Percentiles rank a stretch among this genome's conserved stretches.
These are phyloP conservation scores for Eurosta solidaginis DNA, from an alignment of 1,140 invertebrate genomes.

Conservation along the genomic window DNA sequence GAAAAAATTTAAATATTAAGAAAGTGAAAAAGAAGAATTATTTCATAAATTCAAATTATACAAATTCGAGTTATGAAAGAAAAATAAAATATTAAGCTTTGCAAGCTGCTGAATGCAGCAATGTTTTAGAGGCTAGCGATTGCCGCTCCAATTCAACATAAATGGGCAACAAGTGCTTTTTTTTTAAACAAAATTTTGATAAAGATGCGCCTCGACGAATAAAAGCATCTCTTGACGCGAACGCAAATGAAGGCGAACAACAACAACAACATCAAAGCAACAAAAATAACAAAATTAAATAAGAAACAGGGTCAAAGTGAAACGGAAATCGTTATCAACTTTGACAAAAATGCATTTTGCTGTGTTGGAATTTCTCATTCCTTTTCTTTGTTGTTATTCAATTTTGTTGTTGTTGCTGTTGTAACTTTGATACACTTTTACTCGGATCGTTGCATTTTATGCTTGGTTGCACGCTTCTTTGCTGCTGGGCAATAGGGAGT, in stretches of 20 bases:
- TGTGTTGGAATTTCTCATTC: neutral
- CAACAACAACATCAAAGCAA: neutral
- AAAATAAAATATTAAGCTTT: neutral
- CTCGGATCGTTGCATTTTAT: neutral
- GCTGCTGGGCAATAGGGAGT: neutral
- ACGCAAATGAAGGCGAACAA: neutral
- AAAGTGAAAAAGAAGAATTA: no score
- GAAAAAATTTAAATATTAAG: no score
- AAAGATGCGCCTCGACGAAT: neutral
- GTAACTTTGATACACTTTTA: slow-evolving; percentile 19
- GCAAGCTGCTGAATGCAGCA: neutral
- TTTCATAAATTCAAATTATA: no score
- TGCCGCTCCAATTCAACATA: no score
- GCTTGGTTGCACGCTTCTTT: neutral
- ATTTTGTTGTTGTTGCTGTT: neutral
- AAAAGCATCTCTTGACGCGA: neutral
- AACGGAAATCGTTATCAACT: slow-evolving; percentile 27
- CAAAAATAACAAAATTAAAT: neutral
- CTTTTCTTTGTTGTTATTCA: neutral
- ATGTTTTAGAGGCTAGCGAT: neutral
- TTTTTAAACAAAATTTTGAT: neutral
- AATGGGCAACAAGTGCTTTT: neutral
- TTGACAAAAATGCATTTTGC: slow-evolving; percentile 24
- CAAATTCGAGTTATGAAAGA: no score
- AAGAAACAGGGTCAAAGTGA: slow-evolving; percentile 1